A percentile compares a stretch with the other conserved stretches of the same genome.
Conservation (phyloP, 2,888 invertebrate genomes). For the Terebella lapidaria region DNA sequence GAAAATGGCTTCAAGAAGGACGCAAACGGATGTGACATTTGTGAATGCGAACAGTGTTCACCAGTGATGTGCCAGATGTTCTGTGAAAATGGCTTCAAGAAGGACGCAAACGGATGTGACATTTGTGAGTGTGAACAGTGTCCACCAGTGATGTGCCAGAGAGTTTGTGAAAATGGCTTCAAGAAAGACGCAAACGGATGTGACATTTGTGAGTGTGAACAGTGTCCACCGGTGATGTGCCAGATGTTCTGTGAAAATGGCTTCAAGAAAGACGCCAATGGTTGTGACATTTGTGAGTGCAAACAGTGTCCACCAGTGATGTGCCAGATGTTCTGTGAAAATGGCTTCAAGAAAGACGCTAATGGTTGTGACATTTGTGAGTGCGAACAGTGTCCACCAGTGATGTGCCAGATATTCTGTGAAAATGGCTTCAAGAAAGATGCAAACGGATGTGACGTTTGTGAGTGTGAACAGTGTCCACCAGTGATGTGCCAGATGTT, state of each 20-base stretch:
- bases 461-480: slow-evolving; percentile 6
- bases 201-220: not conserved
- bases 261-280: slow-evolving; percentile 10
- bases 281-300: slow-evolving; percentile 12
- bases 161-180: slow-evolving; percentile 9
- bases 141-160: slow-evolving; percentile 1
- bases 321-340: slow-evolving; percentile 4
- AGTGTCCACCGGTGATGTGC: slow-evolving; percentile 3
- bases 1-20: slow-evolving; percentile 11
- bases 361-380: slow-evolving; percentile 13
- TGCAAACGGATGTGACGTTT: slow-evolving; percentile 14
- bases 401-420: slow-evolving; percentile 9
- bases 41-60: slow-evolving; percentile 1
- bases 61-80: slow-evolving; percentile 4
- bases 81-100: slow-evolving; percentile 13
- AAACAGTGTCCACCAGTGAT: not conserved
- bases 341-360: slow-evolving; percentile 11
- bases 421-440: slow-evolving; percentile 12
- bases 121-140: slow-evolving; percentile 9
- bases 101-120: slow-evolving; percentile 12
- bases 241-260: slow-evolving; percentile 14
- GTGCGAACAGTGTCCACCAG: slow-evolving; percentile 1
- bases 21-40: slow-evolving; percentile 10
- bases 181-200: slow-evolving; percentile 8
- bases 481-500: not conserved